Evolutionary conservation across 2,888 invertebrate genomes (phyloP).

Genomic region (Sesia apiformis): DNA sequence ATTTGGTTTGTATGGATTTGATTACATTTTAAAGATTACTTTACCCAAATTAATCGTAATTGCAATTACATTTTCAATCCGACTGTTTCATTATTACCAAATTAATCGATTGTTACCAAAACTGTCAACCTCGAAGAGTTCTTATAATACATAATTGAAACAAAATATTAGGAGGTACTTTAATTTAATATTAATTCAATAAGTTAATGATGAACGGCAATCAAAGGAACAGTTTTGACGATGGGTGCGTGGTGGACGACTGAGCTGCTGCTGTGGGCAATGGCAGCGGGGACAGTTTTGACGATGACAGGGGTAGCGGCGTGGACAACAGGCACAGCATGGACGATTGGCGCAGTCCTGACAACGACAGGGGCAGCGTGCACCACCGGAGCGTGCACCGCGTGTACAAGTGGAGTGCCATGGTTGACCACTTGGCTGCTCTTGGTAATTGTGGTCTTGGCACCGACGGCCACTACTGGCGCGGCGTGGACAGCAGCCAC

Average conservation of each 20-base stretch:
- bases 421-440: constrained; percentile 65
- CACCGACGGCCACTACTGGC: constrained; percentile 39
- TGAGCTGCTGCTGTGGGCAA: constrained; percentile 57
- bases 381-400: constrained; percentile 30
- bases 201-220: constrained; percentile 49
- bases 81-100: too few species aligned
- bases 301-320: constrained; percentile 35
- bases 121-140: too few species aligned
- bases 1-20: too few species aligned
- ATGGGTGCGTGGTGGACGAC: constrained; percentile 47
- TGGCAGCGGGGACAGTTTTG: constrained; percentile 51
- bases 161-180: constrained; percentile 11
- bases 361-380: constrained; percentile 21
- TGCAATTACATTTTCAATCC: too few species aligned
- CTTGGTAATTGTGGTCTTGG: constrained; percentile 63
- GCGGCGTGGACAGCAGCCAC: constrained; percentile 46
- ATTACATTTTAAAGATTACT: too few species aligned
- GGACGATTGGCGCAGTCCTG: constrained; percentile 19
- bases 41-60: too few species aligned
- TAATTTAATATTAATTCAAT: constrained; percentile 17
- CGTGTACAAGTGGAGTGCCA: constrained; percentile 44
- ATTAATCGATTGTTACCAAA: too few species aligned
- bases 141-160: not conserved
- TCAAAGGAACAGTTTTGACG: constrained; percentile 51
- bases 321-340: constrained; percentile 31